These are phyloP conservation scores for Cyphomyrus plagiostoma DNA, from an alignment of 2,113 vertebrate genomes.

Conservation along the genomic window DNA sequence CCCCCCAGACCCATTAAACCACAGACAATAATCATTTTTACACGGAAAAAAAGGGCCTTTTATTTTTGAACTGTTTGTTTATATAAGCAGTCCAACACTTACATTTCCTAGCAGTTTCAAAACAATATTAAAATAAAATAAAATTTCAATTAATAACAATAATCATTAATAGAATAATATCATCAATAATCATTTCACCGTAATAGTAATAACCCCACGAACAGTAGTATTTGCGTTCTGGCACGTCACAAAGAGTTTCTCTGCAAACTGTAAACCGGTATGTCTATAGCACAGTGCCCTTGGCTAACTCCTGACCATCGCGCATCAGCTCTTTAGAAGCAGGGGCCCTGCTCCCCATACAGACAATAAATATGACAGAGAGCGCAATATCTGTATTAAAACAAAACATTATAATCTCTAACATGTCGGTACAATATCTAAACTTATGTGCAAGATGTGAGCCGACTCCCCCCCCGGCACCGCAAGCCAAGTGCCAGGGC, in stretches of 20 bases:
- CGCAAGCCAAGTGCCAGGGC: constrained; percentile 49
- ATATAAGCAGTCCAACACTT: constrained; percentile 71
- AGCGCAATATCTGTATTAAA: constrained; percentile 55
- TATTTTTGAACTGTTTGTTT: constrained; percentile 70
- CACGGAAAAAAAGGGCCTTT: constrained; percentile 68
- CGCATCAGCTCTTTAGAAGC: constrained; percentile 29
- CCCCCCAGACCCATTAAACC: constrained; percentile 12
- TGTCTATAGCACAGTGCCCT: constrained; percentile 43
- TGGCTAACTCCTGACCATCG: constrained; percentile 11
- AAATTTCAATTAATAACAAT: constrained; percentile 45
- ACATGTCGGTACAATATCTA: constrained; percentile 65
- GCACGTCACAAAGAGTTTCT: constrained; percentile 40
- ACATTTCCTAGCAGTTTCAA: constrained; percentile 61
- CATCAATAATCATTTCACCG: constrained; percentile 56
- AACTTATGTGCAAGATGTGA: constrained; percentile 73
- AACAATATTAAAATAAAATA: constrained; percentile 48
- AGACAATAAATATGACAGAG: constrained; percentile 68
- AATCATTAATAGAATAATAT: constrained; percentile 56
- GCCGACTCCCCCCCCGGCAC: constrained; percentile 56
- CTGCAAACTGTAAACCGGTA: constrained; percentile 41
- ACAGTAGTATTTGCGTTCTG: constrained; percentile 58
- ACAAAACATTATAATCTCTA: constrained; percentile 59
- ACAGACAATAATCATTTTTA: constrained; percentile 30
- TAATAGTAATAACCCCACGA: constrained; percentile 54
- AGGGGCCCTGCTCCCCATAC: constrained; percentile 37